Base-by-base conservation (phyloP, 2,888 invertebrate genomes). In the Erebia palarica region DNA sequence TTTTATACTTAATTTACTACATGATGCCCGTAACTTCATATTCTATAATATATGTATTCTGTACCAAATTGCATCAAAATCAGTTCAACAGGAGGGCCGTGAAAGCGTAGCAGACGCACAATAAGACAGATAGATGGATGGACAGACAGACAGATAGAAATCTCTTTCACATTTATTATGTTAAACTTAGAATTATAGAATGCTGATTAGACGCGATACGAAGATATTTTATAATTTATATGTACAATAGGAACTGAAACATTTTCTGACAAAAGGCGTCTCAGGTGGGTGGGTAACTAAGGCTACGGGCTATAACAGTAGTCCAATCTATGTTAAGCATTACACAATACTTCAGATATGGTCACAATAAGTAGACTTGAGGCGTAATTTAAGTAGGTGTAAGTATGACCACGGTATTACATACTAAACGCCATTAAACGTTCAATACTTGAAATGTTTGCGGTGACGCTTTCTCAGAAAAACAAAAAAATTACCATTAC, bases 231-330 rank as follows among this genome's bases (percentile, higher is more conserved):
- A 49, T 49, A 53, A n/a, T 53, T 9, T 8, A n/a, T n/a, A n/a
- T n/a, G 8, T 53, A 16, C 53, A 2, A n/a, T 16, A 53, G 53
- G 10, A 16, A 16, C 9, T 18, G 55, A 55, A 18, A 18, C 55
- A 51, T n/a, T 51, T 58, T 14, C 57, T 27, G 27, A 58, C 57
- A 58, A 58, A 27, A 21, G 27, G 57, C 21, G 57, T 58, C 27
- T 58, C 57, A 58, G 57, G 57, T 58, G 27, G 57, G 10, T 58
- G 11, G 57, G 11, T 13, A 21, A 21, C 47, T 13, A 18, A 57
- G 57, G 16, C 7, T 21, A 58, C 10, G 55, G 36, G 36, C 36
- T 27, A 27, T 4, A 36, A 14, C 18, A 55, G 16, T 10, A 55
- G 53, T 51, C 18, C 5, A 55, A 10, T 49, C 47, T 47, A 47